Base-by-base conservation (phyloP, 2,888 invertebrate genomes). In the Agrotis segetum region DNA sequence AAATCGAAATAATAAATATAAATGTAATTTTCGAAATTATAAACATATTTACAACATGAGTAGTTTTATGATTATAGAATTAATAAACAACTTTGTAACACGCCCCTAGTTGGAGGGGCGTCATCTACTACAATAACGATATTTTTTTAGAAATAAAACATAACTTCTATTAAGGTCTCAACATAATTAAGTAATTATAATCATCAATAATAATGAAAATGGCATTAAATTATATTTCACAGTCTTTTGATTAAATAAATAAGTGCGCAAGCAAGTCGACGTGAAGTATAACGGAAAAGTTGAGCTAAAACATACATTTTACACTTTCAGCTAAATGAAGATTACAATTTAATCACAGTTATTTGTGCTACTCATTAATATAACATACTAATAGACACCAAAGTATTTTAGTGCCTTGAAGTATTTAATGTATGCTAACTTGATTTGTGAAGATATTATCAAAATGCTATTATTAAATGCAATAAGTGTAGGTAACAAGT, bases 21-120 rank as follows among this genome's bases (percentile, higher is more conserved):
- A 94, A 93, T 96, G 93, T 96, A 96, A 96, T 91, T 92, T 92
- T 91, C 85, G 84, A 85, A 91, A 92, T 90, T 90, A 92, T 92
- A 91, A 93, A 94, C 93, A 93, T 95, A 96, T 96, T 96, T 96
- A 96, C 96, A 96, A 90, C 88, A 91, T 91, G 92, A 94, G 93
- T 94, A 93, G 87, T 90, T 90, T 86, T 88, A 85, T 80, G 79
- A 87, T 87, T 89, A 88, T 82, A 90, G 85, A 88, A 88, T 86
- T 88, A 86, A 87, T 87, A 88, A 90, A 91, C 88, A 90, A 90
- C 86, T 91, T 90, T 89, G 90, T 91, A 89, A 90, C 85, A 82
- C 82, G 75, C 86, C 88, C 85, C 77, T 83, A 75, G 69, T 73
- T 77, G 73, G 64, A 74, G 84, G 82, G 87, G 84, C 82, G 85